Evolutionary conservation across 1,140 invertebrate species (phyloP).

Genomic region (Sitophilus oryzae): DNA sequence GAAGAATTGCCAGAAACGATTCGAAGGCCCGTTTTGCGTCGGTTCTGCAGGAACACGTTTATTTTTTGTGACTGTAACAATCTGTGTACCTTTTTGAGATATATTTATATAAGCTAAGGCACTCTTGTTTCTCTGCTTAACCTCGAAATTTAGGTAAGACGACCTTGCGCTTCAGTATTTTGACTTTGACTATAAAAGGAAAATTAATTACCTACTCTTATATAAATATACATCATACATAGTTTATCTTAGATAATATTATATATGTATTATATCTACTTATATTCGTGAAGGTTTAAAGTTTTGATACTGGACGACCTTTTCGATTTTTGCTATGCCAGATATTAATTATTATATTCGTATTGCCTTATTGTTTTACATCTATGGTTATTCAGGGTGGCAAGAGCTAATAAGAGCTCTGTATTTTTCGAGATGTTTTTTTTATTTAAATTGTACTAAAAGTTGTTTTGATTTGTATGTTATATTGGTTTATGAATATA

Average conservation of each 20-base stretch:
- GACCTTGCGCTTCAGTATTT: slow-evolving; percentile 28
- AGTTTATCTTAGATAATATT: slow-evolving; percentile 34
- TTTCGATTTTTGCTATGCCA: slow-evolving; percentile 21
- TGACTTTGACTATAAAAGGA: neutral
- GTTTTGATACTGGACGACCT: slow-evolving; percentile 1
- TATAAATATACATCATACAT: slow-evolving; percentile 33
- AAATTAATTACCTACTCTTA: slow-evolving; percentile 26
- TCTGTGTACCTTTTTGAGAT: slow-evolving; percentile 27
- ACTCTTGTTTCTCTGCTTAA: slow-evolving; percentile 44
- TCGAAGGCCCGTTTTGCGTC: slow-evolving; percentile 3
- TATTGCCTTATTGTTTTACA: slow-evolving; percentile 37
- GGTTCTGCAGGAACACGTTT: slow-evolving; percentile 17
- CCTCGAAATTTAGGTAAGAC: slow-evolving; percentile 27
- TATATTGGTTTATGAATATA: slow-evolving; percentile 34
- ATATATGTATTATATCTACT: slow-evolving; percentile 32
- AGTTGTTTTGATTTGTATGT: slow-evolving; percentile 32
- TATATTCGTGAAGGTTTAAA: slow-evolving; percentile 28
- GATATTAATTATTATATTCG: slow-evolving; percentile 28
- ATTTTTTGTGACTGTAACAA: slow-evolving; percentile 19
- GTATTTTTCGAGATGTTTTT: slow-evolving; percentile 31
- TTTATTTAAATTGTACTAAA: slow-evolving; percentile 33
- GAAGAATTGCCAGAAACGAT: slow-evolving; percentile 6
- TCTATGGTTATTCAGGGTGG: slow-evolving; percentile 43
- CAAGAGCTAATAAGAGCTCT: slow-evolving; percentile 35
- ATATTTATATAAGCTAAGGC: slow-evolving; percentile 29